phyloP scores from a whole-genome alignment of 2,113 vertebrate genomes.

The Bubo blakistoni region DNA sequence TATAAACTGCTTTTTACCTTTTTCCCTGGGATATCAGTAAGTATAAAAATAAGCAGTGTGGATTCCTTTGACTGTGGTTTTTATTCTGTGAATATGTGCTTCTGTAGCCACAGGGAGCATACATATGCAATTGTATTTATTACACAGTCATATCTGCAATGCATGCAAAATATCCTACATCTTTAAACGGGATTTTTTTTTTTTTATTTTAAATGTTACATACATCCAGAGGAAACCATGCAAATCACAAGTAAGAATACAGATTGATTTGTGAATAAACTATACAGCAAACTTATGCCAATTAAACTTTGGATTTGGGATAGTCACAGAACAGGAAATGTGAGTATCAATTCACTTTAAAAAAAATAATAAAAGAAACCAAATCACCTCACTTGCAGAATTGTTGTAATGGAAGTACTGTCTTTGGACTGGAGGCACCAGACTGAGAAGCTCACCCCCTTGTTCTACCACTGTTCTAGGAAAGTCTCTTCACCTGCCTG shows the following conservation, averaged over 20 bases:
- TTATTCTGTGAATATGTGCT: background rate
- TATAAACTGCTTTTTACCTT: slow-evolving; percentile 75
- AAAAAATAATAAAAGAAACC: background rate
- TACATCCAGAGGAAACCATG: background rate
- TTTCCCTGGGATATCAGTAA: slow-evolving; percentile 68
- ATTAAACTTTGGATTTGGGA: background rate
- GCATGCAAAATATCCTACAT: background rate
- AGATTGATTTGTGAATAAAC: background rate
- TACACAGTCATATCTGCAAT: background rate
- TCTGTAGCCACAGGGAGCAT: background rate
- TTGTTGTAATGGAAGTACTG: background rate
- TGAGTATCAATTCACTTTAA: background rate
- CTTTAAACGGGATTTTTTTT: background rate
- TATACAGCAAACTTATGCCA: background rate
- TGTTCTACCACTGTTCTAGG: background rate
- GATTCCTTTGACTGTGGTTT: slow-evolving; percentile 49
- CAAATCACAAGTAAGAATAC: background rate
- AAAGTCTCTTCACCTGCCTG: background rate
- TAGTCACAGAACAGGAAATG: background rate
- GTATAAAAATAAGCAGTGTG: slow-evolving; percentile 74
- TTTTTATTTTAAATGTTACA: background rate
- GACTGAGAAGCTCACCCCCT: background rate
- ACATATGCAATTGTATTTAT: slow-evolving; percentile 25
- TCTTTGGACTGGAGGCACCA: background rate
- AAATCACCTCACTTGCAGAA: background rate